Conservation (phyloP, 2,888 invertebrate species). For the Himalopsyche tibetana region DNA sequence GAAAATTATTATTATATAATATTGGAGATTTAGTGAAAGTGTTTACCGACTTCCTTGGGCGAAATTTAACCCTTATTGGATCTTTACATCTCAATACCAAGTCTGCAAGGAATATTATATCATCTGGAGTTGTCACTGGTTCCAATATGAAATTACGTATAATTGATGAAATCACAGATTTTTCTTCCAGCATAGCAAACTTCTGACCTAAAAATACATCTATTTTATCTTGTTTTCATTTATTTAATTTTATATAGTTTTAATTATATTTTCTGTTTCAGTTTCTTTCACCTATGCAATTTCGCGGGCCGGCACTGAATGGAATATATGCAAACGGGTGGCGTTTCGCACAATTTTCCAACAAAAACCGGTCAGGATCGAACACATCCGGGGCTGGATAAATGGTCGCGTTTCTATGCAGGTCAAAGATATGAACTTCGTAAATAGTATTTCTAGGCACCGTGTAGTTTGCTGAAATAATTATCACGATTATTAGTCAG, state of each 20-base stretch:
- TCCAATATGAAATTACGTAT: conserved; percentile 74
- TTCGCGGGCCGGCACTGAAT: conserved; percentile 67
- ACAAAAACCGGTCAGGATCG: conserved; percentile 75
- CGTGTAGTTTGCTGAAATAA: conserved; percentile 67
- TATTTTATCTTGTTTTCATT: no score
- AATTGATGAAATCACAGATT: conserved; percentile 74
- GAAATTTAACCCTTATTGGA: conserved; percentile 67
- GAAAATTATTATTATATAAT: no score
- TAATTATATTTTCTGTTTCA: background rate
- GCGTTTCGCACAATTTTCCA: conserved; percentile 69
- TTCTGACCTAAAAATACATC: conserved; percentile 73
- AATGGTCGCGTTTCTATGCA: conserved; percentile 72
- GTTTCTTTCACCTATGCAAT: conserved; percentile 69
- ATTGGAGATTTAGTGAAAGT: no score
- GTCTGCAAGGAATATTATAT: conserved; percentile 71
- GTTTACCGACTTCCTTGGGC: conserved; percentile 41
- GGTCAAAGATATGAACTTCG: conserved; percentile 69
- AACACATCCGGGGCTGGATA: conserved; percentile 75
- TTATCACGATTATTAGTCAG: no score
- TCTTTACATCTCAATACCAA: conserved; percentile 71
- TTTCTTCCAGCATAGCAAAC: conserved; percentile 78
- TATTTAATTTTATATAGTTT: no score
- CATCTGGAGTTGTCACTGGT: conserved; percentile 73
- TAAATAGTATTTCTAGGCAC: conserved; percentile 67
- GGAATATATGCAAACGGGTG: conserved; percentile 73